Evolutionary conservation across 2,113 vertebrate species (phyloP), one percentile per base, ranked within the genome.

Genomic region (Axis porcinus): DNA sequence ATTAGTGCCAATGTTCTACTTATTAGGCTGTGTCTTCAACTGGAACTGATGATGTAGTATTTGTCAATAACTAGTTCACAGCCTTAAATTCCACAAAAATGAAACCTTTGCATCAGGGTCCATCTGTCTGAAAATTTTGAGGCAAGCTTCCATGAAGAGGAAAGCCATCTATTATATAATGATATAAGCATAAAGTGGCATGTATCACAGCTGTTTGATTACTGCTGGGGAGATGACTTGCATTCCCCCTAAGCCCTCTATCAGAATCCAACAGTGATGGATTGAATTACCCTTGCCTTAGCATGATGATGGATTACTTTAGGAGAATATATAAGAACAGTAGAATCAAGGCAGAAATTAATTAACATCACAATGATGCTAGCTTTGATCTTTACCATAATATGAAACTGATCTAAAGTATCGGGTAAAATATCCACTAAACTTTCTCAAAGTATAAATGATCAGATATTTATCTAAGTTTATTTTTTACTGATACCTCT

Each of bases 1-100:
- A 99, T 99, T 99, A 99, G 99, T 98, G 98, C 98, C 98, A 99
- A 99, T 99, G 99, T 99, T 99, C 98, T 99, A 99, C 98, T 99
- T 99, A 99, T 99, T 99, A 99, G 98, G 98, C 98, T 98, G 99
- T 98, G 98, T 98, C 98, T 98, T 99, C 99, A 99, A 91, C 98
- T 99, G 98, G 98, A 99, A 99, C 99, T 99, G 98, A 99, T 99
- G 98, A 99, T 99, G 97, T 97, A 98, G 98, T 99, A 99, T 99
- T 99, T 99, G 98, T 99, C 99, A 99, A 99, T 99, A 99, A 99
- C 98, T 98, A 99, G 98, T 98, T 99, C 98, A 98, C 93, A 98
- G 98, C 98, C 97, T 98, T 98, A 99, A 98, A 99, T 98, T 98
- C 95, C 95, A 98, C 97, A 97, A 98, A 98, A 98, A 98, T 96